Percentiles rank a stretch among this genome's conserved stretches.
phyloP scores from a whole-genome alignment of 2,113 vertebrate species.

The Melanocharis versteri region DNA sequence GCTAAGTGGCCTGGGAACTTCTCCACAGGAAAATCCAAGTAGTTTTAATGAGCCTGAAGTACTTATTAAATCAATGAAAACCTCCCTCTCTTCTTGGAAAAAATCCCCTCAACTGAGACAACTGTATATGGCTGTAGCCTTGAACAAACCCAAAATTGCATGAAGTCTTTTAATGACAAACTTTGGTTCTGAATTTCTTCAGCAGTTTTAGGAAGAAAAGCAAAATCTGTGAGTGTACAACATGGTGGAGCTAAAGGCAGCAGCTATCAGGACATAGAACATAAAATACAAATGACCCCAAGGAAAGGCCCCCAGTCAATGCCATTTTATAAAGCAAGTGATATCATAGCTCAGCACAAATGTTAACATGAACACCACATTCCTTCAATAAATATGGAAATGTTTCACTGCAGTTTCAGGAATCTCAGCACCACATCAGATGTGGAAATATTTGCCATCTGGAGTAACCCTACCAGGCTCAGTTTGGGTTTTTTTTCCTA shows the following conservation, averaged over 20 bases:
- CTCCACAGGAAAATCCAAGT: background rate
- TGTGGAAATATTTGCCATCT: background rate
- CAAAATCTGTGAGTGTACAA: background rate
- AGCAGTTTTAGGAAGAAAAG: background rate
- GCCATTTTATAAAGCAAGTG: background rate
- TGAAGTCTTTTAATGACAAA: background rate
- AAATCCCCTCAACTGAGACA: background rate
- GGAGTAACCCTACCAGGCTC: background rate
- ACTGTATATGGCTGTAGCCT: background rate
- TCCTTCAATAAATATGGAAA: background rate
- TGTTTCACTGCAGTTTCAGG: background rate
- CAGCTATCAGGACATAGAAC: background rate
- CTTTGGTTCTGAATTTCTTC: background rate
- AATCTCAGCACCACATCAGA: background rate
- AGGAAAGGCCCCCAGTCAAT: background rate
- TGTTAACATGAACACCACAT: background rate
- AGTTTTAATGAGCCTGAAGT: background rate
- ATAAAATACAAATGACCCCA: background rate
- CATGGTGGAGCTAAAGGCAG: background rate
- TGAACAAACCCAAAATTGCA: background rate
- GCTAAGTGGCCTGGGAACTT: background rate
- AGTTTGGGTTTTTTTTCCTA: background rate
- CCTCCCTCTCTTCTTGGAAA: background rate
- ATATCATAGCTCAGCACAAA: background rate
- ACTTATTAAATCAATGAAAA: background rate